Conservation (phyloP, 2,797 vertebrate genomes). For the Mallotus villosus region DNA sequence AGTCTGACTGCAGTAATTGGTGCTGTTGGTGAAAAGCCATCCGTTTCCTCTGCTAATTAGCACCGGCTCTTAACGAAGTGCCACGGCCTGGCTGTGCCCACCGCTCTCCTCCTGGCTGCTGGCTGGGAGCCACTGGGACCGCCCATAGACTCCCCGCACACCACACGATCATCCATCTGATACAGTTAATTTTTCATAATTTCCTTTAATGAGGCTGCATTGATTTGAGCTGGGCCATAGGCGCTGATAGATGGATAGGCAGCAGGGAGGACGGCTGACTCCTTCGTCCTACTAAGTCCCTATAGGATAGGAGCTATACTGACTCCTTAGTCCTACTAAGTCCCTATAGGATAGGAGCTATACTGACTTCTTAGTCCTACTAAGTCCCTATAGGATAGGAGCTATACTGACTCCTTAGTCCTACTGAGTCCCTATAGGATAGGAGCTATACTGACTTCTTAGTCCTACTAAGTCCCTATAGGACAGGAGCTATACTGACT, state of each 20-base stretch:
- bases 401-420: too few relatives aligned
- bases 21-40: slow-evolving; percentile 89
- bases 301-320: too few relatives aligned
- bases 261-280: too few relatives aligned
- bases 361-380: too few relatives aligned
- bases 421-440: too few relatives aligned
- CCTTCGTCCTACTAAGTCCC: too few relatives aligned
- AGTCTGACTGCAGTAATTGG: slow-evolving; percentile 77
- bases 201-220: slow-evolving; percentile 87
- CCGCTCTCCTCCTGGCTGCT: slow-evolving; percentile 62
- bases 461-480: too few relatives aligned
- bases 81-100: slow-evolving; percentile 81
- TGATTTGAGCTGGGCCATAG: slow-evolving; percentile 67
- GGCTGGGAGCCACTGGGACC: slow-evolving; percentile 60
- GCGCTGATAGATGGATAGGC: slow-evolving; percentile 36
- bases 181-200: slow-evolving; percentile 86
- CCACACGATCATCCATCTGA: slow-evolving; percentile 83
- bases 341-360: too few relatives aligned
- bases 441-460: too few relatives aligned
- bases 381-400: too few relatives aligned
- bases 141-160: slow-evolving; percentile 83
- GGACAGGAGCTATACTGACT: too few relatives aligned
- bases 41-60: slow-evolving; percentile 93
- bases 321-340: too few relatives aligned
- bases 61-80: slow-evolving; percentile 89